Percentiles rank a stretch among this genome's conserved stretches.
Evolutionary conservation across 2,113 vertebrate species (phyloP).

Genomic region (Opisthocomus hoazin): DNA sequence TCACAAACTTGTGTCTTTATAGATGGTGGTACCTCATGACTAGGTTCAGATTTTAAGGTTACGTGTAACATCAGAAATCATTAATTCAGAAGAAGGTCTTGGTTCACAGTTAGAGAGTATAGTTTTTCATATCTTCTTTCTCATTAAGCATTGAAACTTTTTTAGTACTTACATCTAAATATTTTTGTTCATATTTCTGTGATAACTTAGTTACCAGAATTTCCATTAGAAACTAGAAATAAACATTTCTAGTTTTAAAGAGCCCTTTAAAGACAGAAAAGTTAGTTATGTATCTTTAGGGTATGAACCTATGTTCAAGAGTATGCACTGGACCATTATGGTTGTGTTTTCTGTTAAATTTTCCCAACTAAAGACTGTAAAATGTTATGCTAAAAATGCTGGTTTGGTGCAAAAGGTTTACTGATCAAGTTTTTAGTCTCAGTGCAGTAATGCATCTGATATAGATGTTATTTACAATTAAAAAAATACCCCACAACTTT

Average conservation of each 20-base stretch:
- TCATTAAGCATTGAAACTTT: background rate
- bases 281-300: background rate
- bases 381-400: background rate
- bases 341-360: background rate
- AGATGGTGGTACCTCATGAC: background rate
- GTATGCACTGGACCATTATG: rapidly evolving
- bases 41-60: background rate
- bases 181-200: background rate
- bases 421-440: background rate
- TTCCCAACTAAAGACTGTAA: background rate
- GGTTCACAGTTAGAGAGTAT: background rate
- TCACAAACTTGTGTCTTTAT: background rate
- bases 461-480: background rate
- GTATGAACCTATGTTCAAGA: background rate
- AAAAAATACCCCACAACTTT: background rate
- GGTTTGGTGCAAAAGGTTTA: background rate
- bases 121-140: background rate
- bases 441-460: background rate
- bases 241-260: too few species aligned
- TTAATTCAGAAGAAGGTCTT: background rate
- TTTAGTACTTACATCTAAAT: background rate
- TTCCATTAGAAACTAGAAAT: background rate
- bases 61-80: background rate
- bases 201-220: background rate
- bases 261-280: background rate